Evolutionary conservation across 2,113 vertebrate genomes (phyloP).

Genomic region (Prunella fulvescens): DNA sequence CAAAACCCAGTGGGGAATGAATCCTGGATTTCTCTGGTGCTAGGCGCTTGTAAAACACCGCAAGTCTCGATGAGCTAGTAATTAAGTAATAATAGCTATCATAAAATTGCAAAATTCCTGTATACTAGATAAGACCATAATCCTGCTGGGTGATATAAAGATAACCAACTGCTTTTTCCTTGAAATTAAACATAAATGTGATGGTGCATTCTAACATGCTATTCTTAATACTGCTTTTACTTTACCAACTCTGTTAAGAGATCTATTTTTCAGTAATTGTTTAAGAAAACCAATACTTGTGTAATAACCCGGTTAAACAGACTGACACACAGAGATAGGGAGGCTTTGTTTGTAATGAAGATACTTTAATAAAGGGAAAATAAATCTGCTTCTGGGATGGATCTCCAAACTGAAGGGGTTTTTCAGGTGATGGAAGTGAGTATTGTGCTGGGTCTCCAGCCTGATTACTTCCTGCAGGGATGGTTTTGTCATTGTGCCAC

Average conservation of each 20-base stretch:
- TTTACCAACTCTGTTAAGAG: neutral
- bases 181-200: neutral
- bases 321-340: neutral
- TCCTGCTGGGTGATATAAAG: neutral
- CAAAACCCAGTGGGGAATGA: neutral
- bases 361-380: slow-evolving; percentile 18
- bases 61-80: neutral
- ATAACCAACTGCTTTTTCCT: neutral
- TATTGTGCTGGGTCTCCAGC: slow-evolving; percentile 33
- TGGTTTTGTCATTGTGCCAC: slow-evolving; percentile 60
- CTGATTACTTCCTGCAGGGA: slow-evolving; percentile 66
- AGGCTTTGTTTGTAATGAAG: neutral
- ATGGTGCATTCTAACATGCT: neutral
- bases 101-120: neutral
- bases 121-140: neutral
- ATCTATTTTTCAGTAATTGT: neutral
- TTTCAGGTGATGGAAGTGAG: slow-evolving; percentile 47
- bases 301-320: neutral
- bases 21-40: neutral
- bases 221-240: neutral
- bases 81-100: neutral
- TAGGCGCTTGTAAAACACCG: neutral
- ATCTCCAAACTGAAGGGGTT: slow-evolving; percentile 41
- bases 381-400: slow-evolving; percentile 5
- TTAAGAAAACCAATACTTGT: neutral